Conservation (phyloP, 2,888 invertebrate species). For the Tillus elongatus region DNA sequence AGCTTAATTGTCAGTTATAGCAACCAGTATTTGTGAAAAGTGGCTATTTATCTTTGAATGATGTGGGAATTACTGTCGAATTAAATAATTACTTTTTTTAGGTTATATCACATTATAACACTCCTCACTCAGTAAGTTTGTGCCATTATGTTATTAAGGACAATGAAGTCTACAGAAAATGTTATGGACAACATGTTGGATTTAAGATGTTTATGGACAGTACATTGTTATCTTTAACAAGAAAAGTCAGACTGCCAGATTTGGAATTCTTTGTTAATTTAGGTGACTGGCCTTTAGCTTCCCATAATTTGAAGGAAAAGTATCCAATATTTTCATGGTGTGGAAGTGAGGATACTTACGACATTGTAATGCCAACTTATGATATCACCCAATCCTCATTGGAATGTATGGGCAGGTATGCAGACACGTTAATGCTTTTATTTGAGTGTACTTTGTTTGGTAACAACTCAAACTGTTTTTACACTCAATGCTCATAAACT, state of each 20-base stretch:
- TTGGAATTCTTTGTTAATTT: slow-evolving; percentile 85
- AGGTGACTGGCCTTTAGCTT: slow-evolving; percentile 89
- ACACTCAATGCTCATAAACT: too few species aligned
- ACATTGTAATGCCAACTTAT: slow-evolving; percentile 92
- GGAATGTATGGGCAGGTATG: slow-evolving; percentile 85
- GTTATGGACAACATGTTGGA: slow-evolving; percentile 90
- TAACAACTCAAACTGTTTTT: too few species aligned
- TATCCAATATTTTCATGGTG: slow-evolving; percentile 95
- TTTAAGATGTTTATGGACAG: slow-evolving; percentile 94
- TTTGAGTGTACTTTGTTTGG: too few species aligned
- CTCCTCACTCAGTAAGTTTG: slow-evolving; percentile 72
- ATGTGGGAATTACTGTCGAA: too few species aligned
- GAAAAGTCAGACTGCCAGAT: slow-evolving; percentile 77
- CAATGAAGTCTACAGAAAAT: slow-evolving; percentile 76
- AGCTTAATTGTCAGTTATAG: too few species aligned
- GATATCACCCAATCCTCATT: slow-evolving; percentile 86
- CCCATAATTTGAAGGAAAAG: slow-evolving; percentile 40
- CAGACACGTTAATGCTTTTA: too few species aligned
- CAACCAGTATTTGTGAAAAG: too few species aligned
- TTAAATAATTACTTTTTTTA: slow-evolving; percentile 26
- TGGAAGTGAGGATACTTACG: slow-evolving; percentile 73
- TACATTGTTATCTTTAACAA: slow-evolving; percentile 67
- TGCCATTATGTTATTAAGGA: slow-evolving; percentile 82
- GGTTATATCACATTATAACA: slow-evolving; percentile 58
- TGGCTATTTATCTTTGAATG: too few species aligned